phyloP scores from a whole-genome alignment of 2,113 vertebrate species.

The Siniperca knerii region DNA sequence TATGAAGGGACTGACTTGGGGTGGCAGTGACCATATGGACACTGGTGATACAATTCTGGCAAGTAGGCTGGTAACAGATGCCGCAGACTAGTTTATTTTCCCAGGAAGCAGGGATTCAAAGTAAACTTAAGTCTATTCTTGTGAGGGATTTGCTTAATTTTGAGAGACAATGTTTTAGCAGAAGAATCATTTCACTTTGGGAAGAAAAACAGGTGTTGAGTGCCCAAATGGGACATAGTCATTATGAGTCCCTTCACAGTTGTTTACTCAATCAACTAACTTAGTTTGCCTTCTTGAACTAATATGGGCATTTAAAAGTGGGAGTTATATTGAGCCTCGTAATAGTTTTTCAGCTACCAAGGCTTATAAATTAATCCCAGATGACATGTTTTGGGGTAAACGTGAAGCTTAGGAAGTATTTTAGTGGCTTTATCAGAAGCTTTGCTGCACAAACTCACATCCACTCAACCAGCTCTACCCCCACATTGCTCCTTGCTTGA shows the following conservation, averaged over 20 bases:
- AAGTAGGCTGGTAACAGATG: slow-evolving; percentile 76
- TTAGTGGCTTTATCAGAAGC: slow-evolving; percentile 55
- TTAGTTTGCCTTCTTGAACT: slow-evolving; percentile 53
- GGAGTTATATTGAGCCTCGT: slow-evolving; percentile 30
- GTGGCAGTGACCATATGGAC: slow-evolving; percentile 79
- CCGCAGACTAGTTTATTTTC: slow-evolving; percentile 71
- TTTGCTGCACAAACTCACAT: slow-evolving; percentile 39
- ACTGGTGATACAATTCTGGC: slow-evolving; percentile 62
- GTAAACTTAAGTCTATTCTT: slow-evolving; percentile 65
- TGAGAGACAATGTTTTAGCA: slow-evolving; percentile 51
- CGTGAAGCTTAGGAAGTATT: slow-evolving; percentile 55
- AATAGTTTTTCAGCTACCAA: slow-evolving; percentile 55
- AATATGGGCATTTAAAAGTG: slow-evolving; percentile 49
- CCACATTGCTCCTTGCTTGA: slow-evolving; percentile 29
- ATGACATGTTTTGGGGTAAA: slow-evolving; percentile 60
- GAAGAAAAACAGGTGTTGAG: slow-evolving; percentile 66
- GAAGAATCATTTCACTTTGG: slow-evolving; percentile 44
- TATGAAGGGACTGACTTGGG: slow-evolving; percentile 60
- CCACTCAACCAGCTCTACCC: slow-evolving; percentile 18
- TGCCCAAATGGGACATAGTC: slow-evolving; percentile 46
- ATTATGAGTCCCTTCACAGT: slow-evolving; percentile 42
- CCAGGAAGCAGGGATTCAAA: slow-evolving; percentile 52
- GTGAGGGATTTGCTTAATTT: slow-evolving; percentile 60
- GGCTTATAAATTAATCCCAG: slow-evolving; percentile 59
- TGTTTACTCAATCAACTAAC: slow-evolving; percentile 61